Conservation (phyloP, 1,140 invertebrate genomes). For the Chrysopa pallens region DNA sequence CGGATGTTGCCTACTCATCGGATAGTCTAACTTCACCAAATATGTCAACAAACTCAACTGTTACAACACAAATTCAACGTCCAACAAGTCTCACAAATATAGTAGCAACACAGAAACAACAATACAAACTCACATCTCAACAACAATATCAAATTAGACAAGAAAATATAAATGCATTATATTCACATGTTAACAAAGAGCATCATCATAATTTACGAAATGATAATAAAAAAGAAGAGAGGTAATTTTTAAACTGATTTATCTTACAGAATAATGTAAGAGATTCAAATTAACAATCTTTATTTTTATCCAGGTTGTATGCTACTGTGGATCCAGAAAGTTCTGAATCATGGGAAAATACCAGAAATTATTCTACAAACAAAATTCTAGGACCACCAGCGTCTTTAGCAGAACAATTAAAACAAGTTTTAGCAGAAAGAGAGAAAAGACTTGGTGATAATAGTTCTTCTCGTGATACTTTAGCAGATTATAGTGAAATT, state of each 20-base stretch:
- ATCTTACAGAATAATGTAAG: background rate
- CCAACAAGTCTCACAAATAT: background rate
- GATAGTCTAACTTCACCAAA: background rate
- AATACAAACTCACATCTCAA: background rate
- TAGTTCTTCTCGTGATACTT: constrained; percentile 37
- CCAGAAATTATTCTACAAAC: constrained; percentile 4
- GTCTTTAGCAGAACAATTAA: constrained; percentile 64
- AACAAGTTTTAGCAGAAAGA: constrained; percentile 33
- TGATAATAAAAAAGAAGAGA: no score
- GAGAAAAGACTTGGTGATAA: constrained; percentile 21
- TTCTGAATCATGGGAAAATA: constrained; percentile 16
- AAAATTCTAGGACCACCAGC: constrained; percentile 36
- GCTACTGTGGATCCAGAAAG: constrained; percentile 8
- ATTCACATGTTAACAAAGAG: background rate
- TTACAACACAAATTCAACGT: background rate
- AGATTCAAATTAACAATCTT: background rate
- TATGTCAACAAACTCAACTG: background rate
- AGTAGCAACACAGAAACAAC: background rate
- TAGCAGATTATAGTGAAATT: constrained; percentile 38
- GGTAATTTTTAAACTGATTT: no score
- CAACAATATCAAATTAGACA: background rate
- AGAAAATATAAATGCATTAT: background rate
- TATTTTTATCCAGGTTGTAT: no score
- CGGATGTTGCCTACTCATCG: background rate
- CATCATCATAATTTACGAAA: no score